phyloP scores from a whole-genome alignment of 2,888 invertebrate genomes.

The Invenusta paracnida region DNA sequence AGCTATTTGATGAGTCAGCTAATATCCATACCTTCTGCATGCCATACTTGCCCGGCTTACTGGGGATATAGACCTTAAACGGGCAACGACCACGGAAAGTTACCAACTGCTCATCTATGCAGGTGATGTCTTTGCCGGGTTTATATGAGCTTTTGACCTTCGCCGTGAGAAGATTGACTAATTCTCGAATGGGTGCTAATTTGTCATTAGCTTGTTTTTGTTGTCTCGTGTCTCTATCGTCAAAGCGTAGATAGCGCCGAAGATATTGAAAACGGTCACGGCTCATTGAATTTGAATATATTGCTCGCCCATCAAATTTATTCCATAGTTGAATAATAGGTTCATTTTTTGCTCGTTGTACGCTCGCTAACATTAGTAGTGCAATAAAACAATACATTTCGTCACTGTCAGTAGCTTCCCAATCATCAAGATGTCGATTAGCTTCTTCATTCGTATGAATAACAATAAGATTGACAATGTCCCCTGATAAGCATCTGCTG shows the following conservation, averaged over 20 bases:
- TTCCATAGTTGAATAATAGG: too few relatives aligned
- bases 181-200: conserved; percentile 14
- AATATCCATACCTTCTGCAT: conserved; percentile 27
- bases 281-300: too few relatives aligned
- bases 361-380: too few relatives aligned
- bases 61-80: conserved; percentile 13
- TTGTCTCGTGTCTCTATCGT: conserved; percentile 1
- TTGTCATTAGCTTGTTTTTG: neutral
- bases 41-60: conserved; percentile 19
- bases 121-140: neutral
- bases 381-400: too few relatives aligned
- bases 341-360: too few relatives aligned
- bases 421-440: too few relatives aligned
- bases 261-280: neutral
- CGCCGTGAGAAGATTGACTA: neutral
- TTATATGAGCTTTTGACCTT: neutral
- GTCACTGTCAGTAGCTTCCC: too few relatives aligned
- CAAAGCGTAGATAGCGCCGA: conserved; percentile 27
- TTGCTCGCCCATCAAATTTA: too few relatives aligned
- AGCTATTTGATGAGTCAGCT: neutral
- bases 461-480: too few relatives aligned
- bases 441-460: too few relatives aligned
- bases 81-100: neutral
- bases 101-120: too few relatives aligned
- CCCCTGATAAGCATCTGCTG: too few relatives aligned